Evolutionary conservation across 2,113 vertebrate genomes (phyloP).

Genomic region (Tyto alba): DNA sequence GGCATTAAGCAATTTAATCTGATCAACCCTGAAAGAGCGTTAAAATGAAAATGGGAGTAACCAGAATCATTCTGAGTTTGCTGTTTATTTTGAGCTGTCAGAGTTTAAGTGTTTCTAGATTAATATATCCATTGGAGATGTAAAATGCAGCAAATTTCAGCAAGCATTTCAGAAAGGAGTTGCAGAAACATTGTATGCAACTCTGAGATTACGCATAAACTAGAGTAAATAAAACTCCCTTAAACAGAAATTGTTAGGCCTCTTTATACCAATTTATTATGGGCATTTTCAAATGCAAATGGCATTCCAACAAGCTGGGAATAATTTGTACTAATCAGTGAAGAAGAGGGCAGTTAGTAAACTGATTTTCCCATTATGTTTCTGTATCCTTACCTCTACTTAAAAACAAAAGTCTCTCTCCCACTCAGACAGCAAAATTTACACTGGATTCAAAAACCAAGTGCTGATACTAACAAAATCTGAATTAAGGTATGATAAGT

Average conservation of each 20-base stretch:
- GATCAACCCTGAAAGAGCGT: not conserved
- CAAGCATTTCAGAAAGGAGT: not conserved
- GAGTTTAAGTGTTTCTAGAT: not conserved
- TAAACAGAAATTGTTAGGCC: not conserved
- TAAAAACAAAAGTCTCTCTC: not conserved
- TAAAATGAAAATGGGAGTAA: not conserved
- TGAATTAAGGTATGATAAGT: not conserved
- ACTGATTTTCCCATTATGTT: constrained; percentile 11
- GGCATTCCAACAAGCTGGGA: constrained; percentile 5
- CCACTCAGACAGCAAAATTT: not conserved
- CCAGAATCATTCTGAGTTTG: not conserved
- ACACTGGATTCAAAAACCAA: not conserved
- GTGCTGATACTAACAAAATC: not conserved
- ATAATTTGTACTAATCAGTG: constrained; percentile 19
- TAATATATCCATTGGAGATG: not conserved
- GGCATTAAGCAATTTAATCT: not conserved
- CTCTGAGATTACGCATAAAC: not conserved
- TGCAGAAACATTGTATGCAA: not conserved
- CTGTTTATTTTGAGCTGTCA: not conserved
- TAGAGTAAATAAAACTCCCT: not conserved
- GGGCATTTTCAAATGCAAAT: constrained; percentile 7
- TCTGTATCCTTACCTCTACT: not conserved
- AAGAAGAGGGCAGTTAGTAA: not conserved
- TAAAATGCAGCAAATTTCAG: not conserved
- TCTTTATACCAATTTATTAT: not conserved